These are phyloP conservation scores for Papio anubis DNA, from an alignment of 2,113 vertebrate genomes.

Conservation along the genomic window DNA sequence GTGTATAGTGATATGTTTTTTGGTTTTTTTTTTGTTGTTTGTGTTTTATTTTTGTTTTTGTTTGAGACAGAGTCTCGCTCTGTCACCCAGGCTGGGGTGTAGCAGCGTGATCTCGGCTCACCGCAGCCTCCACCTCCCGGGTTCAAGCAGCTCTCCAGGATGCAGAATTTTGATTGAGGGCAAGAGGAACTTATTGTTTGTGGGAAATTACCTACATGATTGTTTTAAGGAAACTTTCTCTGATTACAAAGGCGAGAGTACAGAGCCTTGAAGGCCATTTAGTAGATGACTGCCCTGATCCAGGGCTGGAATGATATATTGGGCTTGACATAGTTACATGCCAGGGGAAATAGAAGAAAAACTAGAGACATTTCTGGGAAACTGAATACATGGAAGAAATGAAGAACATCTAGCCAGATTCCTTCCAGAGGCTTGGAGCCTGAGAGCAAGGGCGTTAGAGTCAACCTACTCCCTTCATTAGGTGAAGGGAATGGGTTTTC, in stretches of 20 bases:
- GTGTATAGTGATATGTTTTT: no score
- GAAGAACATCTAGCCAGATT: neutral
- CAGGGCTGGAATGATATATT: neutral
- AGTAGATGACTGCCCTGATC: neutral
- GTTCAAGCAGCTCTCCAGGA: neutral
- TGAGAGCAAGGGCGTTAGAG: neutral
- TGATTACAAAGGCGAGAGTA: neutral
- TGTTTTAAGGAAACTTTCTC: neutral
- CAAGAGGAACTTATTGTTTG: neutral
- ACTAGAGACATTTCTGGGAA: neutral
- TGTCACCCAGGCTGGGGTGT: no score
- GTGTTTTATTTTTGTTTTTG: no score
- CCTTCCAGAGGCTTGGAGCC: neutral
- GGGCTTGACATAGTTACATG: neutral
- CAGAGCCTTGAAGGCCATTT: neutral
- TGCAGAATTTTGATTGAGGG: neutral
- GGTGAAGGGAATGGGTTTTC: neutral
- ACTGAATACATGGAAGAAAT: neutral
- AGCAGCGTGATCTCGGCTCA: no score
- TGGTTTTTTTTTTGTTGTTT: no score
- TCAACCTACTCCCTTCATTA: neutral
- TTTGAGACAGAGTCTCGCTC: no score
- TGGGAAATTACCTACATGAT: neutral
- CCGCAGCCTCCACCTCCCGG: no score
- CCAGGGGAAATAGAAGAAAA: neutral